phyloP scores from a whole-genome alignment of 2,797 vertebrate genomes.

The Tragopan temminckii region DNA sequence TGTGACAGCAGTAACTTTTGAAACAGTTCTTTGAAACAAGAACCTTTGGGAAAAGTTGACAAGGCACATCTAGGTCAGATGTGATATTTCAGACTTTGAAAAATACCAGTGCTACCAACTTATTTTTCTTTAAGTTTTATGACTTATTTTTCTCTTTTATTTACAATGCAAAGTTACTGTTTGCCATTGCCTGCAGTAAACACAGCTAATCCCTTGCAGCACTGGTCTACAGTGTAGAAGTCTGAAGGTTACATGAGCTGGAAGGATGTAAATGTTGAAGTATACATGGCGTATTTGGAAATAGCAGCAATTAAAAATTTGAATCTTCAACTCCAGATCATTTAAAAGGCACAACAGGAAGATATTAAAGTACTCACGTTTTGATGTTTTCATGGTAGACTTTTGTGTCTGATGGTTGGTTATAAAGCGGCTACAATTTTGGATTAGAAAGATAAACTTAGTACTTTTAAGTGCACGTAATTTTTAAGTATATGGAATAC shows the following conservation, averaged over 20 bases:
- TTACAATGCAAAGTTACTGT: not conserved
- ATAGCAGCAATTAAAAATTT: conserved; percentile 1
- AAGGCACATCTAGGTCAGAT: not conserved
- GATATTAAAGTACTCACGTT: conserved; percentile 89
- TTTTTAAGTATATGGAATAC: not conserved
- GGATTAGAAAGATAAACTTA: conserved; percentile 25
- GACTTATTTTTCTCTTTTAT: not conserved
- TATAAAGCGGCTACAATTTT: conserved; percentile 92
- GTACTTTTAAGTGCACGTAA: not conserved
- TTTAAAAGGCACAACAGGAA: conserved; percentile 20
- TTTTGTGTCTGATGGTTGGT: conserved; percentile 98
- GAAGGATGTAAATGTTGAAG: not conserved
- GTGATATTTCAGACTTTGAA: not conserved
- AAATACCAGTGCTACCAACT: not conserved
- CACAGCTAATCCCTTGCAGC: not conserved
- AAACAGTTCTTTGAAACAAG: not conserved
- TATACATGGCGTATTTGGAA: not conserved
- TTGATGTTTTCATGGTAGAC: conserved; percentile 99
- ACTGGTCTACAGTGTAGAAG: not conserved
- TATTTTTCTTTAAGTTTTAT: not conserved
- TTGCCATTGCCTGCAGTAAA: not conserved
- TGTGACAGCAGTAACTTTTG: not conserved
- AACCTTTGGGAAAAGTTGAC: not conserved
- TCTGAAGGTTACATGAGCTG: not conserved
- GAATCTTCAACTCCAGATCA: not conserved